Evolutionary conservation across 2,888 invertebrate genomes (phyloP).

Genomic region (Phorcus lineatus): DNA sequence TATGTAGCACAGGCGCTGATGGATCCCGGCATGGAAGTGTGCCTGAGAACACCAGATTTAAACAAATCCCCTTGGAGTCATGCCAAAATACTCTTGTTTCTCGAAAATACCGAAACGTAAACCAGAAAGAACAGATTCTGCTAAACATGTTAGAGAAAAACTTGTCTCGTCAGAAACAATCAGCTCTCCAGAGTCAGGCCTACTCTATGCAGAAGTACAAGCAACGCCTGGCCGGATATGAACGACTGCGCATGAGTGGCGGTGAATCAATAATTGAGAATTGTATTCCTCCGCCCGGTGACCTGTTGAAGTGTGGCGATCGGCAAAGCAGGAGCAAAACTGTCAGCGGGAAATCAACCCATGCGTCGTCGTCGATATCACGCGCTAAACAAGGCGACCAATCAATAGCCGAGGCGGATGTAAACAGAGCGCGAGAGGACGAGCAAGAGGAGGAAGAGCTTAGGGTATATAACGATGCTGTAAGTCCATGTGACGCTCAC

Average conservation of each 20-base stretch:
- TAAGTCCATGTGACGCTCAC: neutral
- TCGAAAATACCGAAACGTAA: neutral
- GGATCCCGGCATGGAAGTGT: neutral
- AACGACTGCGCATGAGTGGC: conserved; percentile 5
- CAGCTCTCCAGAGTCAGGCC: neutral
- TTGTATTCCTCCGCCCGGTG: neutral
- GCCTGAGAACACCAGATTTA: neutral
- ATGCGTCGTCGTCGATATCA: neutral
- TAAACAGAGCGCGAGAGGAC: conserved; percentile 1
- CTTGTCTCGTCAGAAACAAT: conserved; percentile 1
- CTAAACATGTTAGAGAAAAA: neutral
- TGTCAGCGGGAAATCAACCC: neutral
- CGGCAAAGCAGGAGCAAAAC: conserved; percentile 8
- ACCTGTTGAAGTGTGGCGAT: neutral
- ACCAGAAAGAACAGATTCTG: conserved; percentile 13
- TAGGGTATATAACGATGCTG: neutral
- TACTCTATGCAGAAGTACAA: conserved; percentile 19
- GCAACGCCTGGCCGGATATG: conserved; percentile 20
- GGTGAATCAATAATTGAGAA: conserved; percentile 9
- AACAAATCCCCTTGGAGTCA: neutral
- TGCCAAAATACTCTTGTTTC: neutral
- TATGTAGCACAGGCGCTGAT: neutral
- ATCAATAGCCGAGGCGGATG: conserved; percentile 14
- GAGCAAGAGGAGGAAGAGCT: neutral
- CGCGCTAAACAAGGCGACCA: neutral